A percentile compares a stretch with the other conserved stretches of the same genome.
Evolutionary conservation across 2,888 invertebrate genomes (phyloP).

Genomic region (Lasioglossum zephyrum): DNA sequence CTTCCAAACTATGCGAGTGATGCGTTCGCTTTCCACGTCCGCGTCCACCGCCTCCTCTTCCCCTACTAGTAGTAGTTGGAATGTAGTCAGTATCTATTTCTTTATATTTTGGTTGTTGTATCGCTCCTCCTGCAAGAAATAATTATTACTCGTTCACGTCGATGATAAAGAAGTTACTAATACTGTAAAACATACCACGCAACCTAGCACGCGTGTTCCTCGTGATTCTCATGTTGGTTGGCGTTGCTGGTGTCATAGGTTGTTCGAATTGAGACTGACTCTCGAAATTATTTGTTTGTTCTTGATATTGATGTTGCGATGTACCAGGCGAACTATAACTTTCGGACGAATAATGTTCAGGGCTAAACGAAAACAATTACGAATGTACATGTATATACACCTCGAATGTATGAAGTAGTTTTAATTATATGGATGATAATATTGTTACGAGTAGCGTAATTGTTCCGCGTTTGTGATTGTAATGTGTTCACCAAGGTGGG

Average conservation of each 20-base stretch:
- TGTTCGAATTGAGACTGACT: slow-evolving; percentile 81
- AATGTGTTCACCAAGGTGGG: too few species aligned
- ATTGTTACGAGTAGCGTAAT: neutral
- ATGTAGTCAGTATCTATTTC: slow-evolving; percentile 81
- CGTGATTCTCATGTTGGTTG: slow-evolving; percentile 83
- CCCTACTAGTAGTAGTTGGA: slow-evolving; percentile 71
- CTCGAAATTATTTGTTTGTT: slow-evolving; percentile 77
- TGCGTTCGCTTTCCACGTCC: slow-evolving; percentile 82
- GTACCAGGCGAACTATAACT: slow-evolving; percentile 80
- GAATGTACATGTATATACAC: neutral
- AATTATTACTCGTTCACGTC: neutral
- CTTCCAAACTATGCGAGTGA: slow-evolving; percentile 85
- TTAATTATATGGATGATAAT: neutral
- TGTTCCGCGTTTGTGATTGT: too few species aligned
- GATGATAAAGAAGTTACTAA: neutral
- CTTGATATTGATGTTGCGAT: slow-evolving; percentile 79
- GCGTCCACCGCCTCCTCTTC: slow-evolving; percentile 83
- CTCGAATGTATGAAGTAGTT: neutral
- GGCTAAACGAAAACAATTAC: slow-evolving; percentile 61
- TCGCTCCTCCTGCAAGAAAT: slow-evolving; percentile 73
- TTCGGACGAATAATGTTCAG: slow-evolving; percentile 81
- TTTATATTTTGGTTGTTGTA: slow-evolving; percentile 82
- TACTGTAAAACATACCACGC: slow-evolving; percentile 74
- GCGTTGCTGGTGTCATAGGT: slow-evolving; percentile 82
- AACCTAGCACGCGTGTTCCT: slow-evolving; percentile 83